Evolutionary conservation across 2,888 invertebrate genomes (phyloP).

Genomic region (Flexamia atlantica): DNA sequence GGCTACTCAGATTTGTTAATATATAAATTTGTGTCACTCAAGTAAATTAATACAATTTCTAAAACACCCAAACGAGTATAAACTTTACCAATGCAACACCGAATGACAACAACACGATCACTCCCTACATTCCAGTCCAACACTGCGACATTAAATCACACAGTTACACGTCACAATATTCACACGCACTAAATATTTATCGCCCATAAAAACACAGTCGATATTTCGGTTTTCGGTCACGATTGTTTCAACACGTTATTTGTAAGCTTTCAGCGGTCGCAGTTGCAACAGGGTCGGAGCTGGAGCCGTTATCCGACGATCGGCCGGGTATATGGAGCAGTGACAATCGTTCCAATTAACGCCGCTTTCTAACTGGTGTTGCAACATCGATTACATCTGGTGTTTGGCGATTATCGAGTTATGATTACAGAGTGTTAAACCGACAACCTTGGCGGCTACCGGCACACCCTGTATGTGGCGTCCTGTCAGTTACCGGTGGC

Average conservation of each 20-base stretch:
- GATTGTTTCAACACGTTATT: conserved; percentile 29
- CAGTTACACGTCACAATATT: conserved; percentile 1
- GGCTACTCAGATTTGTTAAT: too few relatives aligned
- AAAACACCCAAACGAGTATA: too few relatives aligned
- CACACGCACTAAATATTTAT: conserved; percentile 21
- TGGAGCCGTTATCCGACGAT: not conserved
- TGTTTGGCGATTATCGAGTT: conserved; percentile 55
- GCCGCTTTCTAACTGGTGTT: conserved; percentile 50
- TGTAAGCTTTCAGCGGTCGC: conserved; percentile 20
- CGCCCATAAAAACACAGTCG: not conserved
- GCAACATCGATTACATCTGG: conserved; percentile 40
- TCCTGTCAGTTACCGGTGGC: not conserved
- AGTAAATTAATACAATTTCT: too few relatives aligned
- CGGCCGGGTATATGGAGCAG: conserved; percentile 45
- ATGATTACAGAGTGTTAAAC: conserved; percentile 57
- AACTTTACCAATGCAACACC: too few relatives aligned
- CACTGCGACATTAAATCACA: conserved; percentile 11
- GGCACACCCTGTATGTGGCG: conserved; percentile 35
- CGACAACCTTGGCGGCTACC: conserved; percentile 41
- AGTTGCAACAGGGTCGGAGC: not conserved
- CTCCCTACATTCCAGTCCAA: too few relatives aligned
- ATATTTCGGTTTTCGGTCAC: conserved; percentile 20
- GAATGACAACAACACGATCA: too few relatives aligned
- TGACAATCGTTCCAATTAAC: conserved; percentile 58
- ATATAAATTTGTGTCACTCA: too few relatives aligned